phyloP scores from a whole-genome alignment of 2,113 vertebrate species.

The Gymnarchus niloticus region DNA sequence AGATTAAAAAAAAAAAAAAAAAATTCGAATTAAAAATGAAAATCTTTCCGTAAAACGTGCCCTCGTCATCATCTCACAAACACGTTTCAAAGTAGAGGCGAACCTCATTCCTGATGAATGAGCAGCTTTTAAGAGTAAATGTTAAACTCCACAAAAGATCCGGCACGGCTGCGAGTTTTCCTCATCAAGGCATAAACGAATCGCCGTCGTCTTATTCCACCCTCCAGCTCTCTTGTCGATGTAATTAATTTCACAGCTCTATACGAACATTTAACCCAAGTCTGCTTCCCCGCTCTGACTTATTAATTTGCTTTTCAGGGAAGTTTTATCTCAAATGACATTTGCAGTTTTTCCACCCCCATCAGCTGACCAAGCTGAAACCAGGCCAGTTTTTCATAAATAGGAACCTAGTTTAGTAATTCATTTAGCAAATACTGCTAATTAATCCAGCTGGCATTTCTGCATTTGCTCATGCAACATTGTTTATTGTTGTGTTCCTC shows the following conservation, averaged over 20 bases:
- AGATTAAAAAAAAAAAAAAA: neutral
- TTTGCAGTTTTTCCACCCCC: neutral
- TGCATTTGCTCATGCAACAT: neutral
- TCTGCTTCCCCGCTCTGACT: neutral
- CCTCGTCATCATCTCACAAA: neutral
- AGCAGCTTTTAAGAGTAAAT: neutral
- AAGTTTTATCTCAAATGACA: neutral
- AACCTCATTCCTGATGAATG: neutral
- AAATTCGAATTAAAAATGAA: neutral
- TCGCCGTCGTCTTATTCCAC: neutral
- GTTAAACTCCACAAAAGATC: neutral
- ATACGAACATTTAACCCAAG: neutral
- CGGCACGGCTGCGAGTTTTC: neutral
- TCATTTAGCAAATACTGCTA: neutral
- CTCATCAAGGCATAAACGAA: neutral
- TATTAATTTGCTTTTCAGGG: neutral
- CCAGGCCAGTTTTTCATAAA: neutral
- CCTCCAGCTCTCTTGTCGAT: neutral
- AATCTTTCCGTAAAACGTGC: neutral
- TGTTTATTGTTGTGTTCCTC: neutral
- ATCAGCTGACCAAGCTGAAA: neutral
- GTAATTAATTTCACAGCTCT: neutral
- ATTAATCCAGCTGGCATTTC: neutral
- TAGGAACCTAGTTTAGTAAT: neutral
- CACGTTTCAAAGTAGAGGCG: neutral